These are phyloP conservation scores for Anhinga rufa DNA, from an alignment of 2,113 vertebrate genomes.

Conservation along the genomic window DNA sequence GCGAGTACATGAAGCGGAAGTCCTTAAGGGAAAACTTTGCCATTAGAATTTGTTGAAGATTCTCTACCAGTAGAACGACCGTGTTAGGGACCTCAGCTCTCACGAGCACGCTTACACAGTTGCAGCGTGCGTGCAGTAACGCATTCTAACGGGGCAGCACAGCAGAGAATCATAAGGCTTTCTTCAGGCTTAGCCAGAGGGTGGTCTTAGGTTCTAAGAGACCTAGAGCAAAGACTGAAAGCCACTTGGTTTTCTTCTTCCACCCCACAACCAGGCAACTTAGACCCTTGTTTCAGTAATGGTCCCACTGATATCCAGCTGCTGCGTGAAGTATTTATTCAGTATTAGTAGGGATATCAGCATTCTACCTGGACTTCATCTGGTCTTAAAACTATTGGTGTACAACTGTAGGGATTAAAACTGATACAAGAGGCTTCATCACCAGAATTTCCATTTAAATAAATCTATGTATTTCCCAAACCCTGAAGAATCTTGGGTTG, in stretches of 20 bases:
- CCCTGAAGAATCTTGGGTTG: background rate
- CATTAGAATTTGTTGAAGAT: background rate
- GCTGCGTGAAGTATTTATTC: background rate
- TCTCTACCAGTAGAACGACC: background rate
- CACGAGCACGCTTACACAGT: background rate
- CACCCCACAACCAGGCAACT: background rate
- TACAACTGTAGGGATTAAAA: background rate
- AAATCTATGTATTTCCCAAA: background rate
- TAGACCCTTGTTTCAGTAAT: background rate
- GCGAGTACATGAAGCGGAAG: background rate
- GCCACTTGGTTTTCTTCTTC: background rate
- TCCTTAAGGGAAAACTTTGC: background rate
- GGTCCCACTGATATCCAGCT: background rate
- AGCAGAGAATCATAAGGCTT: background rate
- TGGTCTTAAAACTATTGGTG: background rate
- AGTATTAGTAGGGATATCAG: background rate
- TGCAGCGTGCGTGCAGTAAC: background rate
- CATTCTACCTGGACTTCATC: background rate
- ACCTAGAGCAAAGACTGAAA: background rate
- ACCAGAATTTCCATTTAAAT: background rate
- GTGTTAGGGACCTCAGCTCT: background rate
- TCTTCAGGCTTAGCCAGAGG: background rate
- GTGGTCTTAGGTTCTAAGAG: background rate
- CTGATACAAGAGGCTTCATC: background rate
- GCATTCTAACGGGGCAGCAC: background rate